Conservation (phyloP, 1,140 invertebrate genomes). For the Hestina assimilis region DNA sequence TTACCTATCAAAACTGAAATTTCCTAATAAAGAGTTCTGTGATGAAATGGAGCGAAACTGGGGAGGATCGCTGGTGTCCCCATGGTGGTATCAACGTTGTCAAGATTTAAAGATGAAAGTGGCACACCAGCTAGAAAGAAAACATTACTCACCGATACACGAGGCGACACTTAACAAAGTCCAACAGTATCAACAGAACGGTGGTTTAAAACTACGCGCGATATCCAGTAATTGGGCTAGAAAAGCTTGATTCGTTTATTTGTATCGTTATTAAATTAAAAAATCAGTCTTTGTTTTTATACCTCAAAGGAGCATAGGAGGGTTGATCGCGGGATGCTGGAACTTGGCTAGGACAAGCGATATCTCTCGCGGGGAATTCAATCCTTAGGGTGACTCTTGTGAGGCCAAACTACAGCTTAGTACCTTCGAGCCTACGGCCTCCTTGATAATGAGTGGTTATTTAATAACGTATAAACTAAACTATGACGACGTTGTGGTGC, state of each 20-base stretch:
- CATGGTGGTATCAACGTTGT: conserved; percentile 53
- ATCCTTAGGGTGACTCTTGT: no score
- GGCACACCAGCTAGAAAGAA: not conserved
- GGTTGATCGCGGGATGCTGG: no score
- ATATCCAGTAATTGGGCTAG: not conserved
- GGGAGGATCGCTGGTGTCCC: conserved; percentile 32
- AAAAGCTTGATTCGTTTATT: not conserved
- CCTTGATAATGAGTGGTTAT: no score
- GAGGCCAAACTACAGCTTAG: no score
- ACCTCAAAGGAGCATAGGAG: no score
- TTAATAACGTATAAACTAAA: no score
- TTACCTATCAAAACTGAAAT: conserved; percentile 4
- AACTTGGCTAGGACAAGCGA: no score
- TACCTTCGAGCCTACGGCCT: no score
- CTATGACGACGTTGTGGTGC: no score
- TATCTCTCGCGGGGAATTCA: no score
- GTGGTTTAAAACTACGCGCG: not conserved
- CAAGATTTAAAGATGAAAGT: conserved; percentile 7
- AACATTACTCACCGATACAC: not conserved
- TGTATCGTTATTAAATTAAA: not conserved
- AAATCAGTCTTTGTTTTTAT: not conserved
- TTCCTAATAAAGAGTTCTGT: conserved; percentile 46
- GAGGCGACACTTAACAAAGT: not conserved
- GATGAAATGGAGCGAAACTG: conserved; percentile 27
- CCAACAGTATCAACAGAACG: not conserved